Evolutionary conservation across 2,888 invertebrate genomes (phyloP).

Genomic region (Drosophila heteroneura): DNA sequence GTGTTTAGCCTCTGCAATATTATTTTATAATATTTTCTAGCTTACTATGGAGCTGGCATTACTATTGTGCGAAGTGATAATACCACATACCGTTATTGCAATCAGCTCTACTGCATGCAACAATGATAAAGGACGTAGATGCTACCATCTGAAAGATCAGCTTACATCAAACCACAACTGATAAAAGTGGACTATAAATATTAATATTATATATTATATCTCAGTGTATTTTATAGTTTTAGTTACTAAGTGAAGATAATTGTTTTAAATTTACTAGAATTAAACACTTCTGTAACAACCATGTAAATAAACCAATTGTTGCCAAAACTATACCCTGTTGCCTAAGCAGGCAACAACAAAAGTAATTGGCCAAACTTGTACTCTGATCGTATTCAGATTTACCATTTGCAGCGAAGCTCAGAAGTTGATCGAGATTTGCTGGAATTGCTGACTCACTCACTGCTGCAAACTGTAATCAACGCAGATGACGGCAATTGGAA

Average conservation of each 20-base stretch:
- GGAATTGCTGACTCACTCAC: slow-evolving; percentile 44
- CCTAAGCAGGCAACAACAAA: slow-evolving; percentile 21
- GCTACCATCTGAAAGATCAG: slow-evolving; percentile 7
- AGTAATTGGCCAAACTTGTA: slow-evolving; percentile 67
- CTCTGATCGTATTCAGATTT: slow-evolving; percentile 45
- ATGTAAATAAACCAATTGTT: slow-evolving; percentile 64
- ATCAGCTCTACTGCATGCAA: slow-evolving; percentile 57
- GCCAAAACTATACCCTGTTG: slow-evolving; percentile 32
- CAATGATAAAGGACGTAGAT: slow-evolving; percentile 29
- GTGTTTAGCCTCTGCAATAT: not conserved
- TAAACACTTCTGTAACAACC: slow-evolving; percentile 20
- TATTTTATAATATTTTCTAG: slow-evolving; percentile 7
- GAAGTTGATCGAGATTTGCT: slow-evolving; percentile 28
- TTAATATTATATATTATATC: slow-evolving; percentile 2
- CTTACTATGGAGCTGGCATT: slow-evolving; percentile 96
- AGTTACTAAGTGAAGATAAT: slow-evolving; percentile 42
- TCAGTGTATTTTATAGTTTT: slow-evolving; percentile 27
- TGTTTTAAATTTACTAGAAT: slow-evolving; percentile 24
- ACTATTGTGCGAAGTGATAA: slow-evolving; percentile 93
- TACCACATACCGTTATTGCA: slow-evolving; percentile 89
- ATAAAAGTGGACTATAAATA: slow-evolving; percentile 46
- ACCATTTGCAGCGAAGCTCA: slow-evolving; percentile 31
- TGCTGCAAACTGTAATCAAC: slow-evolving; percentile 58
- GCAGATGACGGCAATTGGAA: slow-evolving; percentile 36
- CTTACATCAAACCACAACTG: slow-evolving; percentile 70